A percentile compares a stretch with the other conserved stretches of the same genome.
Evolutionary conservation across 2,888 invertebrate species (phyloP).

Genomic region (Rhyacophila evoluta): DNA sequence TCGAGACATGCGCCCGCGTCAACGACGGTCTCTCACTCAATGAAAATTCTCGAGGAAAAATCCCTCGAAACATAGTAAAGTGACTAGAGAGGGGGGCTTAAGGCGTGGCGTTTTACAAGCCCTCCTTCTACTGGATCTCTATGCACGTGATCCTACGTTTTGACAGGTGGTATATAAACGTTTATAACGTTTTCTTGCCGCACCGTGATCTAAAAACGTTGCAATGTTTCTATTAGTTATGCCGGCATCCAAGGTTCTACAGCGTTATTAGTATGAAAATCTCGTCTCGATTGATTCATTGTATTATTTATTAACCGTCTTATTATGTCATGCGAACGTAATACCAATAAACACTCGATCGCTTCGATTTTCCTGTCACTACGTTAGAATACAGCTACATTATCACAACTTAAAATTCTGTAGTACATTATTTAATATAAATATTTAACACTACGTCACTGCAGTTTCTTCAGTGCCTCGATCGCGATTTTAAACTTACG

Average conservation of each 20-base stretch:
- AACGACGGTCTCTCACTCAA: neutral
- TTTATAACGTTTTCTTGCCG: neutral
- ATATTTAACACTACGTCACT: too few species aligned
- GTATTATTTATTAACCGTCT: neutral
- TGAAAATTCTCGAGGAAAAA: slow-evolving; percentile 7
- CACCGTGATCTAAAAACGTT: slow-evolving; percentile 40
- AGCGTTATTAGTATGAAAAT: neutral
- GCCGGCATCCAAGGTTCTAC: neutral
- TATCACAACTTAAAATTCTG: neutral
- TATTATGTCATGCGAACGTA: neutral
- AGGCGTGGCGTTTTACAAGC: neutral
- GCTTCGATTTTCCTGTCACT: neutral
- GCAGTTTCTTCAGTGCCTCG: too few species aligned
- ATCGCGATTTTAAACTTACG: too few species aligned
- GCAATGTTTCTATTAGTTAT: neutral
- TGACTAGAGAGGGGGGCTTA: neutral
- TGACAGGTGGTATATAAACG: slow-evolving; percentile 44
- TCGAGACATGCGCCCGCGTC: neutral
- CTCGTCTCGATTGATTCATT: neutral
- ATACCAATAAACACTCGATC: neutral
- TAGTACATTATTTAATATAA: too few species aligned
- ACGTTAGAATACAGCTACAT: neutral
- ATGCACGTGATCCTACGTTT: slow-evolving; percentile 48
- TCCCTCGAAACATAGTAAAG: neutral
- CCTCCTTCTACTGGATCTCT: neutral